phyloP scores from a whole-genome alignment of 2,888 invertebrate species.

The Allolobophora icterica region DNA sequence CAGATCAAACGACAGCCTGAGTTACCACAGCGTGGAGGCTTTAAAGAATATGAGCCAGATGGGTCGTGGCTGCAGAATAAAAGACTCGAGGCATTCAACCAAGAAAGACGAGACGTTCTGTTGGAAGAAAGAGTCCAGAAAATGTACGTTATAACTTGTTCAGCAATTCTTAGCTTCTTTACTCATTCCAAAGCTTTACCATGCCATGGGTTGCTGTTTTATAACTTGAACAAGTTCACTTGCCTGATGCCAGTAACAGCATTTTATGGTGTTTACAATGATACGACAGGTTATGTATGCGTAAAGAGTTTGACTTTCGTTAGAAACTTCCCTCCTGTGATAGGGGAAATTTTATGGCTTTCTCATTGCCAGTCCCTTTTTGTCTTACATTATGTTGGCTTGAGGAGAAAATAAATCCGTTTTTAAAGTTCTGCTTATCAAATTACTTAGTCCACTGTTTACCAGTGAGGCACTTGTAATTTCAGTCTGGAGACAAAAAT shows the following conservation, averaged over 20 bases:
- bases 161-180: not conserved
- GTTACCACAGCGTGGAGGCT: slow-evolving; percentile 50
- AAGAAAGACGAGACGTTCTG: slow-evolving; percentile 53
- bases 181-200: not conserved
- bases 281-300: too few species aligned
- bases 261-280: too few species aligned
- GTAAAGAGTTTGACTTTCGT: too few species aligned
- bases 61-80: slow-evolving; percentile 57
- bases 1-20: slow-evolving; percentile 14
- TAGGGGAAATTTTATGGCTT: too few species aligned
- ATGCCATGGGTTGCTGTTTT: not conserved
- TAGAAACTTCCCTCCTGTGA: too few species aligned
- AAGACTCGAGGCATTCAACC: slow-evolving; percentile 53
- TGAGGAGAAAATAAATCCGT: too few species aligned
- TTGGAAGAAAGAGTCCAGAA: slow-evolving; percentile 57
- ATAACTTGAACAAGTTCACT: not conserved
- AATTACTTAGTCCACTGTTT: too few species aligned
- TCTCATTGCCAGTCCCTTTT: too few species aligned
- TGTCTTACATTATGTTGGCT: too few species aligned
- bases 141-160: slow-evolving; percentile 50
- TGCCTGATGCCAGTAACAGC: not conserved
- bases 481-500: not conserved
- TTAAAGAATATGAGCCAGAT: slow-evolving; percentile 59
- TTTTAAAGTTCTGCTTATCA: too few species aligned
- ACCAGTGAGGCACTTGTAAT: not conserved